These are phyloP conservation scores for Tragelaphus strepsiceros DNA, from an alignment of 2,113 vertebrate species.

Conservation along the genomic window DNA sequence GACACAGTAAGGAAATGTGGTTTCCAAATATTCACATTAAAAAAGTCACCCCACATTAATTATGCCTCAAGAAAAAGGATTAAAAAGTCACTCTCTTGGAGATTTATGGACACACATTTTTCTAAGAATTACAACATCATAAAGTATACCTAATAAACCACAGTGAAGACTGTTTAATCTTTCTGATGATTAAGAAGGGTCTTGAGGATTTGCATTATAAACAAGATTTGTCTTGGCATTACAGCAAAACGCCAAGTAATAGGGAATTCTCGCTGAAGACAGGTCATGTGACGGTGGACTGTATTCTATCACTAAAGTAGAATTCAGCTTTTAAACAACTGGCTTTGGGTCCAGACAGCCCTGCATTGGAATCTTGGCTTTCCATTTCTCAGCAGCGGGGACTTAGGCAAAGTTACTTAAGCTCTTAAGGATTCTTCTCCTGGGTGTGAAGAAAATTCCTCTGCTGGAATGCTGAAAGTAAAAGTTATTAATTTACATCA, in stretches of 20 bases:
- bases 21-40: conserved; percentile 2
- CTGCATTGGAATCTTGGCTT: not conserved
- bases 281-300: not conserved
- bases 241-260: not conserved
- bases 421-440: not conserved
- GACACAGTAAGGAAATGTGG: not conserved
- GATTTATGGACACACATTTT: conserved; percentile 26
- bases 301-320: not conserved
- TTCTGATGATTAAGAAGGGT: not conserved
- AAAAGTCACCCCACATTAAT: conserved; percentile 25
- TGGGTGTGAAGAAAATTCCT: not conserved
- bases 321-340: not conserved
- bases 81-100: conserved; percentile 14
- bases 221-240: conserved; percentile 26
- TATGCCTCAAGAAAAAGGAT: conserved; percentile 29
- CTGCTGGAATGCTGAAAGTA: not conserved
- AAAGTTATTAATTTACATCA: not conserved
- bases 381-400: not conserved
- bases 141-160: conserved; percentile 16
- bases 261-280: not conserved
- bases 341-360: not conserved
- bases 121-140: conserved; percentile 40
- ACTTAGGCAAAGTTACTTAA: not conserved
- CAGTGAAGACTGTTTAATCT: conserved; percentile 6
- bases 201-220: not conserved